These are phyloP conservation scores for Fragum fragum DNA, from an alignment of 2,888 invertebrate species.

Conservation along the genomic window DNA sequence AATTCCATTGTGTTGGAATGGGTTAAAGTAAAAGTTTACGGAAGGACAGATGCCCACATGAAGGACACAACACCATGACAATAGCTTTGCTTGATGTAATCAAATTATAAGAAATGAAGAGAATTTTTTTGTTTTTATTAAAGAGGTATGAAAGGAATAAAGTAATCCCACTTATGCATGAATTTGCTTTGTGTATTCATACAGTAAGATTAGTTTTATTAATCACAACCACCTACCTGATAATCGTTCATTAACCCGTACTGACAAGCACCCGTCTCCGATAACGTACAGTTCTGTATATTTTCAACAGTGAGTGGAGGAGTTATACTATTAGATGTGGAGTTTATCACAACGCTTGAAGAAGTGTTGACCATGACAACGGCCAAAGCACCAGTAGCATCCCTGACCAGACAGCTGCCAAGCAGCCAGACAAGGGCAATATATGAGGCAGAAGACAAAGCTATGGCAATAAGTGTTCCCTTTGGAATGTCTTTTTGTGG, in stretches of 20 bases:
- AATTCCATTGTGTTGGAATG: too few species aligned
- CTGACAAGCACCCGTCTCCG: constrained; percentile 88
- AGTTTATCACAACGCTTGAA: constrained; percentile 8
- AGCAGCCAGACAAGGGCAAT: constrained; percentile 93
- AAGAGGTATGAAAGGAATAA: too few species aligned
- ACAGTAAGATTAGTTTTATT: too few species aligned
- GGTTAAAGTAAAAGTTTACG: too few species aligned
- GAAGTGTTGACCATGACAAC: constrained; percentile 89
- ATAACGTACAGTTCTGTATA: constrained; percentile 67
- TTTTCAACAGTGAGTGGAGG: constrained; percentile 45
- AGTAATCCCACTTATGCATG: too few species aligned
- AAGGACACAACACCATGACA: too few species aligned
- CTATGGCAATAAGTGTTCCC: constrained; percentile 95
- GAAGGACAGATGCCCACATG: too few species aligned
- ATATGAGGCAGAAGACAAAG: constrained; percentile 96
- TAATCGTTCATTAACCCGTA: constrained; percentile 95
- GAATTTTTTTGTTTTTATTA: too few species aligned
- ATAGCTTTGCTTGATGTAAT: too few species aligned
- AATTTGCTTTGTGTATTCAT: too few species aligned
- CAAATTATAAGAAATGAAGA: too few species aligned
- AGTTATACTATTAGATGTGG: background rate
- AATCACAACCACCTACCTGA: constrained; percentile 89
- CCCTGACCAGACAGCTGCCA: constrained; percentile 92
- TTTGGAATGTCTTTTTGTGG: constrained; percentile 97
- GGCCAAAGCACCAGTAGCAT: constrained; percentile 81